These are phyloP conservation scores for Keiferia lycopersicella DNA, from an alignment of 2,888 invertebrate genomes.

Conservation along the genomic window DNA sequence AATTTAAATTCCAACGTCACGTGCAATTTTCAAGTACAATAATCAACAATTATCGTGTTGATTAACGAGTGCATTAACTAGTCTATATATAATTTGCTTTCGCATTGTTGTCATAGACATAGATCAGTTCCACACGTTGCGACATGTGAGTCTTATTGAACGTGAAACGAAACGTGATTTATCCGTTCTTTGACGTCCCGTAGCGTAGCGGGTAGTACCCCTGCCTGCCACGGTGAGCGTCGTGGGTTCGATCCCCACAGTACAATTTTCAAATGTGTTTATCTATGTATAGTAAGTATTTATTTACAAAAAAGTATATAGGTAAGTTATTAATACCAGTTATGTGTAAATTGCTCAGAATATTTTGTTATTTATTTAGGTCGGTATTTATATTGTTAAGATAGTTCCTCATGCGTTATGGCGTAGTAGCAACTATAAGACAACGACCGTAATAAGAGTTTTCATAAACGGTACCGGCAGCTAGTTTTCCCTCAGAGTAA, in stretches of 20 bases:
- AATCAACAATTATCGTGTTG: background rate
- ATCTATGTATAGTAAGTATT: too few relatives aligned
- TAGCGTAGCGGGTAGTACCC: too few relatives aligned
- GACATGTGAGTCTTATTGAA: background rate
- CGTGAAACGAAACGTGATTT: conserved; percentile 7
- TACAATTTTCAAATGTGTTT: too few relatives aligned
- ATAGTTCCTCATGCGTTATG: background rate
- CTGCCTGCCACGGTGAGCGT: too few relatives aligned
- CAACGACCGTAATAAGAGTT: conserved; percentile 2
- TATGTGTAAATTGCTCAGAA: too few relatives aligned
- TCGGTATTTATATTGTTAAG: background rate
- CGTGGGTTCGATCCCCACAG: too few relatives aligned
- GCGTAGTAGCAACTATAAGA: background rate
- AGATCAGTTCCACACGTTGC: background rate
- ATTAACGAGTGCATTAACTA: conserved; percentile 14
- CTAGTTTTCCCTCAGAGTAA: background rate
- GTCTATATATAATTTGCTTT: conserved; percentile 3
- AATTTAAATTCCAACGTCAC: background rate
- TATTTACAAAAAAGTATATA: too few relatives aligned
- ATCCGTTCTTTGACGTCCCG: too few relatives aligned
- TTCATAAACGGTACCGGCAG: conserved; percentile 11
- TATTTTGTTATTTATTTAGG: too few relatives aligned
- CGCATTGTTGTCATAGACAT: conserved; percentile 6
- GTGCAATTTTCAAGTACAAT: conserved; percentile 13
- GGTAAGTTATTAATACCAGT: too few relatives aligned